phyloP scores from a whole-genome alignment of 1,140 invertebrate genomes.

The Drosophila kohkoa region DNA sequence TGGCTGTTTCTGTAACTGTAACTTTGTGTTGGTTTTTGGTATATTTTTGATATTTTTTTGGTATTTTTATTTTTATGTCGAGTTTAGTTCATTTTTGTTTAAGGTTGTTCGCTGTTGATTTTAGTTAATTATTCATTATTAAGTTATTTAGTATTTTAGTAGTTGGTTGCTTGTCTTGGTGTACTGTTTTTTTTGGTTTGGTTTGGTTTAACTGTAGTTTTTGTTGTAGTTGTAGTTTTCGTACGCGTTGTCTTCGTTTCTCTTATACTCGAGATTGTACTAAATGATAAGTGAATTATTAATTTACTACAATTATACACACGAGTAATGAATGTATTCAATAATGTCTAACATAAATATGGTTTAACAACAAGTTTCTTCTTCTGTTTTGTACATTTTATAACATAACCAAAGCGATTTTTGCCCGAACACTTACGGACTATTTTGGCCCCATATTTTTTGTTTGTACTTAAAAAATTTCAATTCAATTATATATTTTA shows the following conservation, averaged over 20 bases:
- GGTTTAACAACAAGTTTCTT: conserved; percentile 48
- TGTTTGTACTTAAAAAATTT: conserved; percentile 6
- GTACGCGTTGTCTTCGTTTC: conserved; percentile 23
- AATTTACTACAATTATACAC: conserved; percentile 28
- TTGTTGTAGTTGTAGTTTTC: conserved; percentile 9
- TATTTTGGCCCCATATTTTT: conserved; percentile 82
- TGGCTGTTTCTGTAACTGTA: conserved; percentile 52
- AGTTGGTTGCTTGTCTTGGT: conserved; percentile 24
- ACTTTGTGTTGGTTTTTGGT: conserved; percentile 45
- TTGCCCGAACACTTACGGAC: conserved; percentile 85
- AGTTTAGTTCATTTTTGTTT: conserved; percentile 22
- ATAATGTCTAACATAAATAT: conserved; percentile 44
- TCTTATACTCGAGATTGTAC: conserved; percentile 13
- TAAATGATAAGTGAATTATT: conserved; percentile 43
- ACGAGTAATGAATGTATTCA: conserved; percentile 22
- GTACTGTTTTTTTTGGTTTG: conserved; percentile 26
- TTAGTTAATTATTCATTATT: conserved; percentile 6
- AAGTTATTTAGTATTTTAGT: conserved; percentile 18
- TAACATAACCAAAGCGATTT: conserved; percentile 81
- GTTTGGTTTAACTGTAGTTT: conserved; percentile 21
- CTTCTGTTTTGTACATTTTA: conserved; percentile 57
- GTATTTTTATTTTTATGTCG: conserved; percentile 13
- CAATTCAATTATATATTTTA: conserved; percentile 31
- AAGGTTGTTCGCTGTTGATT: conserved; percentile 31
- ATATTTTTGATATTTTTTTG: conserved; percentile 40